A percentile compares a stretch with the other conserved stretches of the same genome.
These are phyloP conservation scores for Neodiprion lecontei DNA, from an alignment of 1,140 invertebrate genomes.

Conservation along the genomic window DNA sequence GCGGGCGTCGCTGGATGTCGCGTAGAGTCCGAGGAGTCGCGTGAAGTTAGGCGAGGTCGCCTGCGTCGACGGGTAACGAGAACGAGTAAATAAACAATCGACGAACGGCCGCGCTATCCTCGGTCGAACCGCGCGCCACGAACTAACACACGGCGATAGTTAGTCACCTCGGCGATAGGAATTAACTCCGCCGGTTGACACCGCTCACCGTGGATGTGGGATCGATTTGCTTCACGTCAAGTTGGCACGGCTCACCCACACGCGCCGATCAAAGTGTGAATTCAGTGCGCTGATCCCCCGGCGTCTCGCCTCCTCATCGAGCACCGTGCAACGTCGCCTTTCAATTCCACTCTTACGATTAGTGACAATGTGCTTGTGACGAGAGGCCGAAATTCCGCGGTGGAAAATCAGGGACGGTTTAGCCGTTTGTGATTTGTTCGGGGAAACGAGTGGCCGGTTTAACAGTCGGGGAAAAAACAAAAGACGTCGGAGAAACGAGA, in stretches of 20 bases:
- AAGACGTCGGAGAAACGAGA: neutral
- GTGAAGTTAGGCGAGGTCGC: too few species aligned
- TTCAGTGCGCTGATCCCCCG: too few species aligned
- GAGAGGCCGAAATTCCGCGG: neutral
- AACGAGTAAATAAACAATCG: too few species aligned
- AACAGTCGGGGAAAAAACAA: neutral
- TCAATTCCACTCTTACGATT: neutral
- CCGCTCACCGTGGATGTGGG: neutral
- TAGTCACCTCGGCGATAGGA: too few species aligned
- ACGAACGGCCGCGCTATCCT: too few species aligned
- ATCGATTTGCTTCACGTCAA: slow-evolving; percentile 6
- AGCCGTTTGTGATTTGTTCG: neutral
- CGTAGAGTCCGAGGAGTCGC: too few species aligned
- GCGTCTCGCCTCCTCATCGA: neutral
- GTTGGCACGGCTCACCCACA: neutral
- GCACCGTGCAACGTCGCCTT: neutral
- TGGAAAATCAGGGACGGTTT: neutral
- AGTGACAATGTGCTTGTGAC: slow-evolving; percentile 15
- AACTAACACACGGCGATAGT: too few species aligned
- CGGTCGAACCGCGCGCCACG: too few species aligned
- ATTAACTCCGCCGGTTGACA: neutral
- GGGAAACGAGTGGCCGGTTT: neutral
- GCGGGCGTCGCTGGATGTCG: too few species aligned
- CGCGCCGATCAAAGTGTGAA: neutral
- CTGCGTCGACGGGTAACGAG: too few species aligned